Conservation (phyloP, 2,797 vertebrate species). For the Thunnus albacares region DNA sequence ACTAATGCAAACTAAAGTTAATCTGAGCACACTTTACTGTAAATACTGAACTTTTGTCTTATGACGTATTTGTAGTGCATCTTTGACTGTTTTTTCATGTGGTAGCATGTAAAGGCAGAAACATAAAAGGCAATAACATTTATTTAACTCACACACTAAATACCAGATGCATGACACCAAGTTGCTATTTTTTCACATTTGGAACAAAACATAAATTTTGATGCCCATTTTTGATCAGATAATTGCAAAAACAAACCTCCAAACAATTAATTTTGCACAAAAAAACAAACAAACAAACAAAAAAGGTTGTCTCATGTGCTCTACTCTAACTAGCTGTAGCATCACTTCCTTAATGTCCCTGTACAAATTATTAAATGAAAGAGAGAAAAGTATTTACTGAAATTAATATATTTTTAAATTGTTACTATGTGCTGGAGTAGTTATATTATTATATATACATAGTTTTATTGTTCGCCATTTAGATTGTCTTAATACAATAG, state of each 20-base stretch:
- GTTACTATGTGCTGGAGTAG: not conserved
- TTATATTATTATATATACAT: not conserved
- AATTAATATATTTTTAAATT: too few relatives aligned
- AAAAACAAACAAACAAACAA: not conserved
- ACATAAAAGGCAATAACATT: conserved; percentile 27
- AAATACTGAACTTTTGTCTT: not conserved
- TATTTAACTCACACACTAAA: conserved; percentile 9
- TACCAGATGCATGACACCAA: conserved; percentile 3
- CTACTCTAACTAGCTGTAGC: not conserved
- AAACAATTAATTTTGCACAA: not conserved
- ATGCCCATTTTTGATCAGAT: not conserved
- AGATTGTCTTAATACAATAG: conserved; percentile 9
- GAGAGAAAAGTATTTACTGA: not conserved
- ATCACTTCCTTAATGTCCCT: not conserved
- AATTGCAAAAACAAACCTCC: not conserved
- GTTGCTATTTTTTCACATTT: conserved; percentile 8
- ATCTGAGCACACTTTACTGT: not conserved
- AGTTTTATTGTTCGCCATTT: not conserved
- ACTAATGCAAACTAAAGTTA: not conserved
- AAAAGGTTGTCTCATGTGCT: not conserved
- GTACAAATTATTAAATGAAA: not conserved
- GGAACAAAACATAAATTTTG: conserved; percentile 9
- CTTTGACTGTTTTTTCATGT: conserved; percentile 24
- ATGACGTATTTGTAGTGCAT: not conserved
- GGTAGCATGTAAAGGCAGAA: conserved; percentile 17